Evolutionary conservation across 2,888 invertebrate genomes (phyloP), one percentile per base, ranked within the genome.

Genomic region (Odontocerum albicorne): DNA sequence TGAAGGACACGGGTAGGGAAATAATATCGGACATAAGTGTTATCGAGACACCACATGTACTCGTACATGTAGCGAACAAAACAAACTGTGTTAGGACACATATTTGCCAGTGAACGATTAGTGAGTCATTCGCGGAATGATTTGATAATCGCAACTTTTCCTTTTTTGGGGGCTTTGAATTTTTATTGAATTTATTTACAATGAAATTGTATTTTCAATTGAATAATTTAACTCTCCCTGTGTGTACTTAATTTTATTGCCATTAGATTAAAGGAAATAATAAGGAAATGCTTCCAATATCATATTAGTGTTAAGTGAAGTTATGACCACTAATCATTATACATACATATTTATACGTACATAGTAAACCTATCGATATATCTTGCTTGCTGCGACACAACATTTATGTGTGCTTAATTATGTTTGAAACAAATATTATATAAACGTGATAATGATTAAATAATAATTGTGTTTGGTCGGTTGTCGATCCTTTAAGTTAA

Each of bases 211-310:
- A 46, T 35, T 27, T 15, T n/a, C 7, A 21, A 33, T 46, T 33
- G 13, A 46, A 35, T 46, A 46, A 12, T 38, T 38, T 10, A 20
- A 38, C 15, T 53, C 53, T 20, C 47, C 54, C 54, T 33, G 53
- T 50, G 51, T 57, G 60, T 60, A 57, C 60, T 60, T 57, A 60
- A 60, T 42, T 21, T 38, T 56, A 60, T 57, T 57, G 60, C 60
- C 60, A 60, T 57, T 60, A 60, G 60, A 22, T 42, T 60, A 57
- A 60, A 50, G 33, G 44, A 60, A 57, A 46, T 50, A 59, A 60
- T 60, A 60, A 57, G 31, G 54, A 60, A 60, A 60, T 60, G 60
- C 60, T 60, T 60, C 60, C 60, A 60, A 60, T 60, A 54, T 50
- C 50, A 53, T 20, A 8, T 42, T 50, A 50, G 46, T 17, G 19